Percentiles rank a stretch among this genome's conserved stretches.
Conservation (phyloP, 2,888 invertebrate genomes). For the Oxyteleia sp. region DNA sequence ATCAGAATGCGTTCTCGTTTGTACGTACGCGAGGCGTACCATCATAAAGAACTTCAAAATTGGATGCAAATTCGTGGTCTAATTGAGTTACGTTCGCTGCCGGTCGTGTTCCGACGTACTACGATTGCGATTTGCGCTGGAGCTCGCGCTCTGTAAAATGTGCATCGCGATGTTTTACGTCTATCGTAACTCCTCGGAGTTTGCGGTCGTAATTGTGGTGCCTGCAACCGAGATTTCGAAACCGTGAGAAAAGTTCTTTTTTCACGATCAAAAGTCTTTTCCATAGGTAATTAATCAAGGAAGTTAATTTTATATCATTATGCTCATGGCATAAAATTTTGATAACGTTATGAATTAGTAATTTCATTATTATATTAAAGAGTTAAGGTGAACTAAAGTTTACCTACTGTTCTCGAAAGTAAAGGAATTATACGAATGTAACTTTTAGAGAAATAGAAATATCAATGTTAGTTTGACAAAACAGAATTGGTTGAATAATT, state of each 20-base stretch:
- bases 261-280: neutral
- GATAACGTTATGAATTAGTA: too few species aligned
- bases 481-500: too few species aligned
- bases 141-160: constrained; percentile 31
- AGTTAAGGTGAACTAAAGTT: too few species aligned
- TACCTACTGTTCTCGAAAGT: too few species aligned
- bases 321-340: too few species aligned
- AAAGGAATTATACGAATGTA: too few species aligned
- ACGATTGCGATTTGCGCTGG: constrained; percentile 32
- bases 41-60: constrained; percentile 75
- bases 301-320: too few species aligned
- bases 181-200: constrained; percentile 42
- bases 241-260: constrained; percentile 61
- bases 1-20: constrained; percentile 62
- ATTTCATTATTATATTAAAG: too few species aligned
- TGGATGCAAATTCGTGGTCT: constrained; percentile 74
- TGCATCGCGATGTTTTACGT: constrained; percentile 36
- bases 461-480: too few species aligned
- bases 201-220: constrained; percentile 51
- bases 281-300: too few species aligned
- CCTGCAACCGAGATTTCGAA: constrained; percentile 65
- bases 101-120: constrained; percentile 13
- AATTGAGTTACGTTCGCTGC: constrained; percentile 74
- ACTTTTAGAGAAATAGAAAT: too few species aligned
- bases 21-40: constrained; percentile 45